Conservation (phyloP, 2,888 invertebrate genomes). For the Sacculina carcini region DNA sequence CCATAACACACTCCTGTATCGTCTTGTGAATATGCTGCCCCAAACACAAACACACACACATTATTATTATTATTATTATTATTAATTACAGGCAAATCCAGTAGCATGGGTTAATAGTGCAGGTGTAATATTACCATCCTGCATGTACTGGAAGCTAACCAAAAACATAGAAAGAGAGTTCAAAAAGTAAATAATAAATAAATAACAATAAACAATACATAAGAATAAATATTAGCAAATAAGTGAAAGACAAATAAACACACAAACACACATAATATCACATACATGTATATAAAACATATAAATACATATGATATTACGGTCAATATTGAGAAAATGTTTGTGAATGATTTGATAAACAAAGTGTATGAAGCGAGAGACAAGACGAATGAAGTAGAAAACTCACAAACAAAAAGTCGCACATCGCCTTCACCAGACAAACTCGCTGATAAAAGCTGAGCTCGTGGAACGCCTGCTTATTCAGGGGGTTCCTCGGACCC, state of each 20-base stretch:
- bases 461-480: slow-evolving; percentile 25
- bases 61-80: too few relatives aligned
- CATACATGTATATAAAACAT: not conserved
- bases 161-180: too few relatives aligned
- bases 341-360: not conserved
- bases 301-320: not conserved
- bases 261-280: too few relatives aligned
- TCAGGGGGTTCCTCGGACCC: slow-evolving; percentile 23
- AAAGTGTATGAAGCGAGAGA: too few relatives aligned
- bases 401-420: slow-evolving; percentile 24
- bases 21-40: slow-evolving; percentile 26
- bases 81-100: too few relatives aligned
- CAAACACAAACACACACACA: not conserved
- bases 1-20: slow-evolving; percentile 25
- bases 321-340: not conserved
- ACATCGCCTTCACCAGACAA: slow-evolving; percentile 30
- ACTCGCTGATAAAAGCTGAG: slow-evolving; percentile 26
- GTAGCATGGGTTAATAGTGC: too few relatives aligned
- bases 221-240: not conserved
- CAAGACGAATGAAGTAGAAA: not conserved
- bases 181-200: too few relatives aligned
- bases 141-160: too few relatives aligned
- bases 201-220: too few relatives aligned
- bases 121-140: too few relatives aligned
- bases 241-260: too few relatives aligned